Conservation (phyloP, 2,888 invertebrate genomes). For the Tridacna gigas region DNA sequence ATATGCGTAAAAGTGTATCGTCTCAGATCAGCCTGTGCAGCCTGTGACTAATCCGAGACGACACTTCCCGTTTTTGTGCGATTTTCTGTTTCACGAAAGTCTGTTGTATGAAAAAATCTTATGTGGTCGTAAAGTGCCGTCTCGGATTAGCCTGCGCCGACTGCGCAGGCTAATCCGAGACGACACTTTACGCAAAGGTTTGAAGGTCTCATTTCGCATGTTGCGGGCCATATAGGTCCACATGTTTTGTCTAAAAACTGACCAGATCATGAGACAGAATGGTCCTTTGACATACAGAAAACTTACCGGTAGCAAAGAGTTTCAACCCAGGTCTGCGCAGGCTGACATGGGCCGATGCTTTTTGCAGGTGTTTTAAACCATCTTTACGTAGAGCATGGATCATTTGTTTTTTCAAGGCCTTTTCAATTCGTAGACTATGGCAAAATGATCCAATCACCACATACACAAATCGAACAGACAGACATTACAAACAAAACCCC, state of each 20-base stretch:
- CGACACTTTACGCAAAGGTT: background rate
- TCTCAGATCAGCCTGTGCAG: no score
- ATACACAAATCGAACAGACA: background rate
- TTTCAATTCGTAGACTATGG: background rate
- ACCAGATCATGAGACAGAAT: background rate
- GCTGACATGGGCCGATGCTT: background rate
- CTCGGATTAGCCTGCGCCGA: background rate
- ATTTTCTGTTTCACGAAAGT: no score
- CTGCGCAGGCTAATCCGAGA: background rate
- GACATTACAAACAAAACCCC: background rate
- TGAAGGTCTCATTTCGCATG: background rate
- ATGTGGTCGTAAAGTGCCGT: no score
- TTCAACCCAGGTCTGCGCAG: background rate
- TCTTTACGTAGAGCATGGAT: no score
- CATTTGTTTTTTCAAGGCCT: no score
- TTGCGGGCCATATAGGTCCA: background rate
- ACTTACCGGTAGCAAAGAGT: background rate
- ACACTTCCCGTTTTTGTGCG: no score
- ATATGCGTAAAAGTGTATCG: no score
- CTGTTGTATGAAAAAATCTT: no score
- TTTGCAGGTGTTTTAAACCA: background rate
- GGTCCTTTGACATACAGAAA: background rate
- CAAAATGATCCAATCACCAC: background rate
- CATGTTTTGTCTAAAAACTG: background rate
- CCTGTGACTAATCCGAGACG: no score